These are phyloP conservation scores for Mesorhabditis sp. DNA, from an alignment of 2,888 invertebrate genomes.

Conservation along the genomic window DNA sequence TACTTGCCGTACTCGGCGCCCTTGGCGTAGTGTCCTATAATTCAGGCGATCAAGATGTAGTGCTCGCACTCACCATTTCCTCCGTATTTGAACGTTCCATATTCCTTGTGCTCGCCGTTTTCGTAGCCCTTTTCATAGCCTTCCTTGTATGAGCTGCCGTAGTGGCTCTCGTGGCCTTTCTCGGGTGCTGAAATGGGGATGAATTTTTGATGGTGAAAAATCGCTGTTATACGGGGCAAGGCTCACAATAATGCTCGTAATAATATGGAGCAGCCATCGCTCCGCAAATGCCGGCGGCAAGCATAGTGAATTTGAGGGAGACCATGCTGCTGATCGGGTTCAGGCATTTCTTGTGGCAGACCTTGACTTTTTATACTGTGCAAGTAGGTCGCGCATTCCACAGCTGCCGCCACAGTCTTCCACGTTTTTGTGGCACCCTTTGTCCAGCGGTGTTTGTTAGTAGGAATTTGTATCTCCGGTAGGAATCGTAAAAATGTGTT, in stretches of 20 bases:
- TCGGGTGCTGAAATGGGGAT: no score
- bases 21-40: not conserved
- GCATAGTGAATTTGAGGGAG: not conserved
- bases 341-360: no score
- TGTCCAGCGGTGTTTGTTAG: not conserved
- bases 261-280: not conserved
- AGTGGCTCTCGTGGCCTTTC: constrained; percentile 2
- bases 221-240: no score
- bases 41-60: not conserved
- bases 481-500: no score
- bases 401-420: not conserved
- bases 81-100: constrained; percentile 1
- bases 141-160: constrained; percentile 4
- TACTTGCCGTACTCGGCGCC: not conserved
- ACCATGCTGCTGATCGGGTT: not conserved
- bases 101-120: constrained; percentile 1
- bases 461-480: no score
- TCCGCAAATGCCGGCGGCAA: not conserved
- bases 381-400: no score
- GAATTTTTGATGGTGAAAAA: no score
- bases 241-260: not conserved
- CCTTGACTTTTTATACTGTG: no score
- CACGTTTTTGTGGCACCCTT: not conserved
- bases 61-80: not conserved
- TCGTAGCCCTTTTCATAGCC: constrained; percentile 6